Evolutionary conservation across 2,888 invertebrate genomes (phyloP), one percentile per base, ranked within the genome.

Genomic region (Ophion costatus): DNA sequence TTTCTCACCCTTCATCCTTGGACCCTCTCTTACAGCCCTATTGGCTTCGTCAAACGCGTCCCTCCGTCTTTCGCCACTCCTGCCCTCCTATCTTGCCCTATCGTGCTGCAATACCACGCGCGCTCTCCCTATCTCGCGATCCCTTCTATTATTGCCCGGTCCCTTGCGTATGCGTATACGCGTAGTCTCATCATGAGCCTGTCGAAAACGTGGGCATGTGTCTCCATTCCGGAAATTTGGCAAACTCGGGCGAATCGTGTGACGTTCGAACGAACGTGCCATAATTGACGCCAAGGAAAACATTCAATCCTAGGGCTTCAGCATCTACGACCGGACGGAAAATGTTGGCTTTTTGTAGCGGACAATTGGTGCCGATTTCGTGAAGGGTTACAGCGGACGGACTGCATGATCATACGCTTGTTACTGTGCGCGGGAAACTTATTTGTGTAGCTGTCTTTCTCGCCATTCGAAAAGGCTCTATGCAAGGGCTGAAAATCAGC

Each of bases 61-160:
- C 81, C 85, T 83, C 85, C 87, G 82, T 88, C 88, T 87, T 88
- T 76, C 63, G 74, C 66, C 80, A 82, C 87, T 83, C 82, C 82
- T 84, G 59, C 20, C 4, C 66, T 84, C 79, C 84, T 78, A 70
- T 81, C 76, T 76, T 80, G 24, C 38, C 80, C 80, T 78, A 86
- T 78, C 73, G 66, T 83, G 57, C 85, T 77, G 80, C 57, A 73
- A 82, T 75, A 83, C 66, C 59, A 78, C 81, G 76, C 77, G 80
- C 81, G 74, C 78, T 85, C 73, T 57, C 86, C 84, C 86, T 85
- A 80, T 73, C 87, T 84, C 85, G 80, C 86, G 83, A 89, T 88
- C 87, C 87, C 29, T 69, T 67, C 80, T 85, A 80, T 85, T 80
- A 80, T 85, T 57, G 75, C 67, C 42, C 0, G 20, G 45, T 70